Base-by-base conservation (phyloP, 2,797 vertebrate genomes). In the Prionace glauca region DNA sequence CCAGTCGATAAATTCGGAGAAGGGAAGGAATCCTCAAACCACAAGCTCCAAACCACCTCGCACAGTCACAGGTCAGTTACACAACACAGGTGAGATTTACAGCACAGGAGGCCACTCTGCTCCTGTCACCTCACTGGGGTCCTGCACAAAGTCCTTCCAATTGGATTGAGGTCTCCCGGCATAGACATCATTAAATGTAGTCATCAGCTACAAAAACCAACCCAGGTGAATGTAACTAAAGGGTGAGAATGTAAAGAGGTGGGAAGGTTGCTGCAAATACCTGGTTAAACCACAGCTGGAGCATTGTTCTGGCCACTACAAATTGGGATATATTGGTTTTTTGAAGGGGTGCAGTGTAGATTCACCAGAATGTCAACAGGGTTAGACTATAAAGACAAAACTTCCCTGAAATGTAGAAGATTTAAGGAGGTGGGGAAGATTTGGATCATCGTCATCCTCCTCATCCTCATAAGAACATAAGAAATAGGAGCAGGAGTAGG, bases 61-160 rank as follows among this genome's bases (percentile, higher is more conserved):
- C 94, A 96, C 96, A 0, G 96, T 87, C 0, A 96, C 96, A 96
- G 96, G 96, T 96, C 92, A 94, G 77, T 60, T 62, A n/a, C 10
- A 16, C 0, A 7, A 3, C 5, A 0, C 26, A 14, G 18, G 36
- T 67, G 45, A 24, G 91, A 11, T 9, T 56, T 14, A 0, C 2
- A 12, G 29, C 12, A 26, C 29, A 14, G 10, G 0, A 0, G 50
- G 50, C 5, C 50, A 56, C 5, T 56, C 50, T 10, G 7, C 62
- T 12, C 62, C 14, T 65, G 62, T 16, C 62, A 16, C 10, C 16
- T 1, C 62, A 12, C 14, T 65, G 67, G 67, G 18, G 18, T 3
- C 18, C 18, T 69, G 67, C 67, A 3, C 67, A 69, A 20, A 20
- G 18, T 69, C 18, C 67, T 69, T 69, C 72, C 72, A 32, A 74